Evolutionary conservation across 2,113 vertebrate species (phyloP), one percentile per base, ranked within the genome.

Genomic region (Chroicocephalus ridibundus): DNA sequence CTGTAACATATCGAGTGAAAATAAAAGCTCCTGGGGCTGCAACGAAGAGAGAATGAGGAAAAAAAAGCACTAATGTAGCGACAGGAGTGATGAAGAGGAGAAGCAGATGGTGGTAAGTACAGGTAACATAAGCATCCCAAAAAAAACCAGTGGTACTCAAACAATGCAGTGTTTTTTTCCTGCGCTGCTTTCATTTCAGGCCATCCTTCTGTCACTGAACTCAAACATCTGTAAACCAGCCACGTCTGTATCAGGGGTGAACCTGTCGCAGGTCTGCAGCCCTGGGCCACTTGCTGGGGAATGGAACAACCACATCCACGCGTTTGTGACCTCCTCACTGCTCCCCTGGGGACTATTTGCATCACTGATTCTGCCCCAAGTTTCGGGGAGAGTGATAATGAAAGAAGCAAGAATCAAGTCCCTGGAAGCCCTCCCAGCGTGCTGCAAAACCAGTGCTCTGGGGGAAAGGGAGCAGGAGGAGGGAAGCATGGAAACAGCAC

Each of bases 281-380:
- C 20, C 38, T 40, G 6, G 75, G 36, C 26, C n/a, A 6, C 22
- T n/a, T 44, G 9, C 40, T 75, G 52, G 11, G 25, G 21, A 52
- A 55, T 15, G 44, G 72, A 84, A 42, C 15, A 62, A 38, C 6
- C 7, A 32, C 0, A 0, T 32, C 52, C 3, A 1, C 5, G 3
- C 21, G 4, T 34, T 85, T 72, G 21, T 65, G 25, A 72, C 40
- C 18, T 57, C 9, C 26, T 44, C 52, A 25, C 40, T 25, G 44
- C 52, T 82, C 10, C 14, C 36, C 29, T 40, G 27, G 52, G 34
- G 29, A 58, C 20, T 46, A 5, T 78, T 55, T 82, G 7, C 34
- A 47, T 34, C 34, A 47, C 32, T 60, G 19, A 51, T 62, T 60
- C n/a, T 85, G 16, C 34, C 20, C 51, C 22, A 21, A 2, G 17